phyloP scores from a whole-genome alignment of 2,113 vertebrate genomes.

The Felis chaus region DNA sequence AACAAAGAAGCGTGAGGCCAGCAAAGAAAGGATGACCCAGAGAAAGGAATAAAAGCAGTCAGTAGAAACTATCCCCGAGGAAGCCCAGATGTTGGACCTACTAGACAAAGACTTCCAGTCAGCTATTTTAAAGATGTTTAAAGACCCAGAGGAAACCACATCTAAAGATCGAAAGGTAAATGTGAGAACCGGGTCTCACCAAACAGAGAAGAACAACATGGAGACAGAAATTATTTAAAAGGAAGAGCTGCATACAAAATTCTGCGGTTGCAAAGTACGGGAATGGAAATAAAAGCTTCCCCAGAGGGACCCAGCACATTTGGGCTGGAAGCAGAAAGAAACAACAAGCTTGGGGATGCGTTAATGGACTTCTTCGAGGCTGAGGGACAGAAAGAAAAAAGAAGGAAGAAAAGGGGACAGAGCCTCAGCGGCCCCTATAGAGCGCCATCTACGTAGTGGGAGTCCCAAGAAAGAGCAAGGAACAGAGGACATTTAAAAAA shows the following conservation, averaged over 20 bases:
- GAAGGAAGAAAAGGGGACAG: not conserved
- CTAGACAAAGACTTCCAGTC: not conserved
- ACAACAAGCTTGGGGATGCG: not conserved
- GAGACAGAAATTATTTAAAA: not conserved
- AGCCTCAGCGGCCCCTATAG: not conserved
- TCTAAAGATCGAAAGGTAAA: not conserved
- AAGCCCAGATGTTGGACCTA: not conserved
- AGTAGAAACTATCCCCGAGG: not conserved
- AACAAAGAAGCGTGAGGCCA: not conserved
- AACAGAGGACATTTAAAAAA: not conserved
- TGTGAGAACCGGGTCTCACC: not conserved
- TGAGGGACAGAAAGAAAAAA: not conserved
- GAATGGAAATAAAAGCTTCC: not conserved
- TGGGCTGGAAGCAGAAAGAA: not conserved
- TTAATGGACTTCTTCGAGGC: too few species aligned
- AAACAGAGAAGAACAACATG: not conserved
- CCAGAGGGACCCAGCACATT: too few species aligned
- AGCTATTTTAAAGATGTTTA: not conserved
- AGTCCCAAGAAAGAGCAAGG: too few species aligned
- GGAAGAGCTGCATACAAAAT: not conserved
- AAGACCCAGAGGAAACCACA: not conserved
- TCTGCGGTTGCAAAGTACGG: not conserved
- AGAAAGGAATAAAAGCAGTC: not conserved
- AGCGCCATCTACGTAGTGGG: rapidly evolving
- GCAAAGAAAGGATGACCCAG: not conserved